These are phyloP conservation scores for Siniperca scherzeri DNA, from an alignment of 2,797 vertebrate genomes.

Conservation along the genomic window DNA sequence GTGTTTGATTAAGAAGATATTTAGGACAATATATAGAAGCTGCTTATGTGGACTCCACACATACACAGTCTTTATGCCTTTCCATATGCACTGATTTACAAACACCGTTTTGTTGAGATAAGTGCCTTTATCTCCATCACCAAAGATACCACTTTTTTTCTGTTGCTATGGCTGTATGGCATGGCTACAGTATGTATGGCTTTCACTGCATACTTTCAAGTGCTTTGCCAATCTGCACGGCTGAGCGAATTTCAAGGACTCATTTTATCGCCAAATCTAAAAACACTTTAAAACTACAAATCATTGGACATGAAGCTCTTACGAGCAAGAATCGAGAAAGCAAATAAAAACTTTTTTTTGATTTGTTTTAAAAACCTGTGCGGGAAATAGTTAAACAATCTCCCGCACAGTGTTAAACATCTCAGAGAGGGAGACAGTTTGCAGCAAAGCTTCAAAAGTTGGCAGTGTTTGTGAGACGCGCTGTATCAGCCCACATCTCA, in stretches of 20 bases:
- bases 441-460: constrained; percentile 65
- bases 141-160: constrained; percentile 47
- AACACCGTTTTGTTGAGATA: constrained; percentile 34
- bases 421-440: constrained; percentile 44
- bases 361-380: constrained; percentile 29
- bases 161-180: constrained; percentile 58
- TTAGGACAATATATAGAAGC: constrained; percentile 11
- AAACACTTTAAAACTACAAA: constrained; percentile 61
- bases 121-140: constrained; percentile 53
- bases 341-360: constrained; percentile 33
- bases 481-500: constrained; percentile 64
- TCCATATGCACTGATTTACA: constrained; percentile 49
- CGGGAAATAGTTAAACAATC: constrained; percentile 53
- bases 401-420: constrained; percentile 58
- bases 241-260: constrained; percentile 74
- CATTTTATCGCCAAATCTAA: constrained; percentile 75
- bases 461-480: constrained; percentile 63
- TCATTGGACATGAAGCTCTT: constrained; percentile 60
- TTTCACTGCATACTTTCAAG: constrained; percentile 62
- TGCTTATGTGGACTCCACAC: constrained; percentile 25
- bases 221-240: constrained; percentile 67
- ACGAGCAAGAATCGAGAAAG: constrained; percentile 36
- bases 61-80: constrained; percentile 40
- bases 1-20: not conserved
- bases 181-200: constrained; percentile 58